Base-by-base conservation (phyloP, 37 sponge, comb jelly and placozoan species). In the Cliona cf. orientalis region DNA sequence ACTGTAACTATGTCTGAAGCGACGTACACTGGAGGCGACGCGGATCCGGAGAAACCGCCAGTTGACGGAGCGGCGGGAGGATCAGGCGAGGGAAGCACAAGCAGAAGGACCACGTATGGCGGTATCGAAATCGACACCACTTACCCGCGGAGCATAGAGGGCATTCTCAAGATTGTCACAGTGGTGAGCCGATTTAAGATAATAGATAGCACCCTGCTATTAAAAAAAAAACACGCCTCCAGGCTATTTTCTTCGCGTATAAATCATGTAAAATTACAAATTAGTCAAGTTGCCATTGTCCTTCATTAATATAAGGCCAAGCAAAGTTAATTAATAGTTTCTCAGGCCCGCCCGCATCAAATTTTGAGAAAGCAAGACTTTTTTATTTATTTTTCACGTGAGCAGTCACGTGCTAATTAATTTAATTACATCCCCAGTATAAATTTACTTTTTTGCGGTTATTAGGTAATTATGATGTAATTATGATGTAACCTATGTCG, bases 91-190 rank as follows among this genome's bases (percentile, higher is more conserved):
- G 7, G 6, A 7, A 12, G 26, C 23, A 12, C 21, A 21, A n/a
- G n/a, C n/a, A 28, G 31, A n/a, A 26, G 72, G 23, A 22, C 53
- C 14, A 3, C 39, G 9, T 7, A 41, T 9, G 40, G 41, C 40
- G 11, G 40, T 6, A 11, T 7, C 60, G 19, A 22, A 34, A 22
- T 74, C 3, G 86, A 86, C 79, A 78, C 72, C 53, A 44, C 46
- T 19, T 86, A 86, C 42, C 64, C 42, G 5, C 60, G 72, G 34
- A 86, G 72, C 72, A 23, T 71, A 5, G 86, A 86, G 45, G 86
- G 86, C 37, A 71, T 86, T n/a, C 40, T 86, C 28, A 61, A 72
- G 37, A 36, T 78, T 1, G 36, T 37, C 3, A 19, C 62, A 1
- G 12, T 86, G 61, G 86, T 86, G 62, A 72, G 85, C 36, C 19